A percentile compares a stretch with the other conserved stretches of the same genome.
These are phyloP conservation scores for Zalophus californianus DNA, from an alignment of 2,797 vertebrate species.

Conservation along the genomic window DNA sequence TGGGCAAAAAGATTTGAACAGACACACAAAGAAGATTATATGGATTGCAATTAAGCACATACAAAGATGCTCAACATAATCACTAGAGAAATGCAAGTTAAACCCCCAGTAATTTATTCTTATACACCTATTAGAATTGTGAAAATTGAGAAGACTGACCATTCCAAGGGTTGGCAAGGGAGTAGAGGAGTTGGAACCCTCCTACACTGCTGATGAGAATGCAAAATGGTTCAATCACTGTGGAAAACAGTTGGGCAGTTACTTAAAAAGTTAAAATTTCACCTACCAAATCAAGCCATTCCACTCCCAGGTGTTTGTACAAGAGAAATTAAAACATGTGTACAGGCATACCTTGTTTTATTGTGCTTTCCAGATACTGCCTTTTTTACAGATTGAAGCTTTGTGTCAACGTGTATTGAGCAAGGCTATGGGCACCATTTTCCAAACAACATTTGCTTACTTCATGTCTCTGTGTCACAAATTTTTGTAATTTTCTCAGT, in stretches of 20 bases:
- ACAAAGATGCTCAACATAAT: neutral
- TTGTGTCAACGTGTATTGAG: neutral
- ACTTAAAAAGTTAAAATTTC: conserved; percentile 3
- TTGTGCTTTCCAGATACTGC: neutral
- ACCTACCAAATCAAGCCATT: neutral
- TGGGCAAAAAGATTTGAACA: neutral
- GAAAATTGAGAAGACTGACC: neutral
- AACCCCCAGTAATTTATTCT: neutral
- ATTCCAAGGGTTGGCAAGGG: neutral
- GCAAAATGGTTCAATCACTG: neutral
- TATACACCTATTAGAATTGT: neutral
- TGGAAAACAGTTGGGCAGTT: neutral
- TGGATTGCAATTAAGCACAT: neutral
- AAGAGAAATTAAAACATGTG: conserved; percentile 4
- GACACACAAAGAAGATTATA: neutral
- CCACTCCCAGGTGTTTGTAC: neutral
- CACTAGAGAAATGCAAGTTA: neutral
- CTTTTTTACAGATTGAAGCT: neutral
- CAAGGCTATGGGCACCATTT: neutral
- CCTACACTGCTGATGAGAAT: neutral
- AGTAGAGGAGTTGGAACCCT: neutral
- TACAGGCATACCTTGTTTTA: neutral
- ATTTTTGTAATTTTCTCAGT: neutral
- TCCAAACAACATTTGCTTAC: neutral
- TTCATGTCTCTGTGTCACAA: neutral